phyloP scores from a whole-genome alignment of 2,113 vertebrate species.

The Lamprotornis superbus region DNA sequence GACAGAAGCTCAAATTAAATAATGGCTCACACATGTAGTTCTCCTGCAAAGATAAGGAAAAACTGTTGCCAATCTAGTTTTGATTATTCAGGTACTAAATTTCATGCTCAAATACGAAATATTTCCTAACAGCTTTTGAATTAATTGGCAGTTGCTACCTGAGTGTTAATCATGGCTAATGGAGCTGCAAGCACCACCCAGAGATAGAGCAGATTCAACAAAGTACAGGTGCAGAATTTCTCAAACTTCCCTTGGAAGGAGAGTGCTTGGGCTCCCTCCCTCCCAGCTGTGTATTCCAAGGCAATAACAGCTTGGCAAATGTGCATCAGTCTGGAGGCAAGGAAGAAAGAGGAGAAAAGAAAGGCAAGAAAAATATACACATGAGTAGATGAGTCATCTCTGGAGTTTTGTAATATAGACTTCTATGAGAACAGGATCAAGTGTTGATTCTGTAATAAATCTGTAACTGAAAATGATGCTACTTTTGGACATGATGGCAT shows the following conservation, averaged over 20 bases:
- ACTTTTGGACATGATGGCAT: neutral
- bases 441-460: neutral
- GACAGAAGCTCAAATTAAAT: neutral
- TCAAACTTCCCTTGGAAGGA: neutral
- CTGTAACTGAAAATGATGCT: neutral
- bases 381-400: neutral
- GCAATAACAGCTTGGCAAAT: neutral
- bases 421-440: neutral
- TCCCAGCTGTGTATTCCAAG: neutral
- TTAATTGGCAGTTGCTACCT: neutral
- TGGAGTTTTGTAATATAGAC: neutral
- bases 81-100: neutral
- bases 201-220: neutral
- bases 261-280: neutral
- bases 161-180: neutral
- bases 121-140: neutral
- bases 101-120: neutral
- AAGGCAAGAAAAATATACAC: neutral
- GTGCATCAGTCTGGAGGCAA: neutral
- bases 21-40: neutral
- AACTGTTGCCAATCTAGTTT: neutral
- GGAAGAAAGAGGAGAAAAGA: neutral
- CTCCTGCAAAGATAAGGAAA: neutral
- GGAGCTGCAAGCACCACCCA: neutral
- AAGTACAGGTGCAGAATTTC: neutral